These are phyloP conservation scores for Bombus breviceps DNA, from an alignment of 1,140 invertebrate genomes.

Conservation along the genomic window DNA sequence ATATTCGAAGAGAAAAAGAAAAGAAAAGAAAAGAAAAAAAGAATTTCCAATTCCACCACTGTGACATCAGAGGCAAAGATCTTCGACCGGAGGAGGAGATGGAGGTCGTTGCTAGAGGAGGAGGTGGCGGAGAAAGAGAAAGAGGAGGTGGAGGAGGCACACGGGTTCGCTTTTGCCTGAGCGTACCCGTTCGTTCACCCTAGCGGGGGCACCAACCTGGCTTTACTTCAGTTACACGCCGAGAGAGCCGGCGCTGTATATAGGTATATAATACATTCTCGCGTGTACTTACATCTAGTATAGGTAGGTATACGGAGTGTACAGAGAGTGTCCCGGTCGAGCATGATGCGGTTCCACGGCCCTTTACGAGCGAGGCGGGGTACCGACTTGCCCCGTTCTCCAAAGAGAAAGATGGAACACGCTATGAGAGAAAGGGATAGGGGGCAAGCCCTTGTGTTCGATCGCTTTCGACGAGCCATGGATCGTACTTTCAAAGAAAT, in stretches of 20 bases:
- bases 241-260: slow-evolving; percentile 75
- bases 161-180: slow-evolving; percentile 79
- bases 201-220: slow-evolving; percentile 83
- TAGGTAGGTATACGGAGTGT: slow-evolving; percentile 73
- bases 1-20: not conserved
- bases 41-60: slow-evolving; percentile 37
- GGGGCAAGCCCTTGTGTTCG: slow-evolving; percentile 58
- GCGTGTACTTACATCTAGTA: slow-evolving; percentile 75
- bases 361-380: slow-evolving; percentile 63
- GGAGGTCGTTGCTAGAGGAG: slow-evolving; percentile 49
- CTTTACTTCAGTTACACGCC: slow-evolving; percentile 81
- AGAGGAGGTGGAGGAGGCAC: slow-evolving; percentile 74
- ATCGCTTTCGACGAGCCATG: slow-evolving; percentile 58
- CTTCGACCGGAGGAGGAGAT: slow-evolving; percentile 47
- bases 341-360: slow-evolving; percentile 72
- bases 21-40: not conserved
- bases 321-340: slow-evolving; percentile 76
- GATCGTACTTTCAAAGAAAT: slow-evolving; percentile 57
- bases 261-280: slow-evolving; percentile 70
- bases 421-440: slow-evolving; percentile 43
- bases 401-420: slow-evolving; percentile 56
- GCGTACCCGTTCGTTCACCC: slow-evolving; percentile 82
- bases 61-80: slow-evolving; percentile 65
- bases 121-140: slow-evolving; percentile 59
- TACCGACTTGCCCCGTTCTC: slow-evolving; percentile 64